phyloP scores from a whole-genome alignment of 2,888 invertebrate genomes.

The Elysia crispata region DNA sequence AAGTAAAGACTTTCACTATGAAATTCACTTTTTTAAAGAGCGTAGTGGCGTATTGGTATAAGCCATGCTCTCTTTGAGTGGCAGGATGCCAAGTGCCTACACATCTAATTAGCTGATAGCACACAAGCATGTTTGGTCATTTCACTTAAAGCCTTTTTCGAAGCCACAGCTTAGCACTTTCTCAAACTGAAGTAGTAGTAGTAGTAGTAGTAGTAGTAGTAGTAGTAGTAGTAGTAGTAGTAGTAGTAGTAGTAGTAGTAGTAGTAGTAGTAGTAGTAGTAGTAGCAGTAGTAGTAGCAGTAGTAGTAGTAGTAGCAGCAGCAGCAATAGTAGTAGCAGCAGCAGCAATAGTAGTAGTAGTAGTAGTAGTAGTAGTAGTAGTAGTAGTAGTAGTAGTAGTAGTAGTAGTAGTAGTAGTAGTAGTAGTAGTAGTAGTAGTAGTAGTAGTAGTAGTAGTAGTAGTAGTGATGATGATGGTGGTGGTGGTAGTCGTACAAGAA shows the following conservation, averaged over 20 bases:
- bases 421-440: neutral
- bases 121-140: too few species aligned
- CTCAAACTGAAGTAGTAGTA: neutral
- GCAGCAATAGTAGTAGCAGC: neutral
- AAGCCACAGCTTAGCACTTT: neutral
- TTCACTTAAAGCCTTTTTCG: neutral
- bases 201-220: neutral
- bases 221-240: neutral
- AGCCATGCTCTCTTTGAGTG: too few species aligned
- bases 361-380: neutral
- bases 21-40: too few species aligned
- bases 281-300: neutral
- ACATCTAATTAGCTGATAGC: too few species aligned
- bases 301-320: neutral
- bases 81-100: too few species aligned
- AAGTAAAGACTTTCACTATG: too few species aligned
- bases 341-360: neutral
- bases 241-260: neutral
- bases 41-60: too few species aligned
- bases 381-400: conserved; percentile 7
- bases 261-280: neutral
- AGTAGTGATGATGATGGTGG: neutral
- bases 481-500: conserved; percentile 11
- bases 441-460: conserved; percentile 23
- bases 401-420: neutral